Evolutionary conservation across 2,888 invertebrate species (phyloP), one percentile per base, ranked within the genome.

Genomic region (Cephus spinipes): DNA sequence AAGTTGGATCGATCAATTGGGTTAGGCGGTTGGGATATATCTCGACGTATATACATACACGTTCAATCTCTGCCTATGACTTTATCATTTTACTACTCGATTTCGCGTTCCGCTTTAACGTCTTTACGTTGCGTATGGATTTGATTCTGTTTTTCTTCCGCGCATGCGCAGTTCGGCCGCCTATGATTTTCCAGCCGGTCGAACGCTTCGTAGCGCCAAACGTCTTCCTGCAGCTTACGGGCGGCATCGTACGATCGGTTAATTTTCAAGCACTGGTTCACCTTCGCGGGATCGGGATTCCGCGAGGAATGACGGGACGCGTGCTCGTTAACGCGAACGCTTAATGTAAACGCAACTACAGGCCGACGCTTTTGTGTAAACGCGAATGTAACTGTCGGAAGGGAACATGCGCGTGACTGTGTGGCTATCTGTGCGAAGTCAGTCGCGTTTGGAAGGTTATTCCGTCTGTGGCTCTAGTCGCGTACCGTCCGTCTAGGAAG

Each of bases 1-100:
- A 84, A 84, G 84, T 84, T 80, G 80, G 84, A 82, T 84, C 82
- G 80, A 82, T 55, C 40, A 23, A 55, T 55, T 55, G 40, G 40
- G 40, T 55, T 55, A 23, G 40, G 23, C 40, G 23, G 40, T 6
- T 23, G 40, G 40, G 6, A 23, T 6, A 23, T 55, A 55, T 55
- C 40, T 55, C 9, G 4, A 23, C 23, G 15, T 23, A 55, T 9
- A 23, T 40, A 23, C 15, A 15, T 1, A 4, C 36, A 12, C 12
- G 15, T 23, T 55, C 23, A 2, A 55, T 55, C 23, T 1, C 23
- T 23, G 1, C 23, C 0, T 55, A 9, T 23, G 3, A 36, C 12
- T 12, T 55, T 55, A 55, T 23, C 9, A 6, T 55, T 55, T 55
- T 23, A 23, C 23, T 55, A 2, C 40, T 6, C 23, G 15, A 55